Percentiles rank a stretch among this genome's conserved stretches.
Conservation (phyloP, 2,113 vertebrate species). For the Willisornis vidua region DNA sequence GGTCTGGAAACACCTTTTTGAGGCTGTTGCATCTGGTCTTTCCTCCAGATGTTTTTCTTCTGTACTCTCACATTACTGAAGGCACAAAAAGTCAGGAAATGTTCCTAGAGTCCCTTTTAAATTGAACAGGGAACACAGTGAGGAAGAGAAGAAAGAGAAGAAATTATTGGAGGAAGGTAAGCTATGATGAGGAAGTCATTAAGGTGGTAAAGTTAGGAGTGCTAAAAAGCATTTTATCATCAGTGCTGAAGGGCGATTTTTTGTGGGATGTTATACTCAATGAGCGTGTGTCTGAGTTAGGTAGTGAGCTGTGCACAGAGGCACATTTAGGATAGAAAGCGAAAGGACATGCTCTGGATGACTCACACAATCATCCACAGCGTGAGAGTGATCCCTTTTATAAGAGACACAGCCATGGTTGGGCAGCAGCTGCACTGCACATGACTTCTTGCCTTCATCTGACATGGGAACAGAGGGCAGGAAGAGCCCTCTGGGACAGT, state of each 20-base stretch:
- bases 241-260: background rate
- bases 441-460: background rate
- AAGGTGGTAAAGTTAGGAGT: background rate
- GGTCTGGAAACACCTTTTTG: background rate
- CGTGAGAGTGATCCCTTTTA: background rate
- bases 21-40: background rate
- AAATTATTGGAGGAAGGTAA: background rate
- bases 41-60: constrained; percentile 6
- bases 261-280: background rate
- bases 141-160: background rate
- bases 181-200: background rate
- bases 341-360: background rate
- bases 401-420: background rate
- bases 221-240: background rate
- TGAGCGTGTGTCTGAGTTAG: background rate
- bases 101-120: background rate
- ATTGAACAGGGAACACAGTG: background rate
- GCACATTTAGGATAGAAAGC: constrained; percentile 32
- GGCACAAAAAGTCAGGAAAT: constrained; percentile 1
- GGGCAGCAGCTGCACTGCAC: constrained; percentile 4
- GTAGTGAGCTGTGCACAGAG: background rate
- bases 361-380: background rate
- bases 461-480: background rate
- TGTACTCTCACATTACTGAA: background rate
- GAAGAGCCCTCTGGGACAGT: background rate